Evolutionary conservation across 2,113 vertebrate genomes (phyloP), one percentile per base, ranked within the genome.

Genomic region (Crypturellus undulatus): DNA sequence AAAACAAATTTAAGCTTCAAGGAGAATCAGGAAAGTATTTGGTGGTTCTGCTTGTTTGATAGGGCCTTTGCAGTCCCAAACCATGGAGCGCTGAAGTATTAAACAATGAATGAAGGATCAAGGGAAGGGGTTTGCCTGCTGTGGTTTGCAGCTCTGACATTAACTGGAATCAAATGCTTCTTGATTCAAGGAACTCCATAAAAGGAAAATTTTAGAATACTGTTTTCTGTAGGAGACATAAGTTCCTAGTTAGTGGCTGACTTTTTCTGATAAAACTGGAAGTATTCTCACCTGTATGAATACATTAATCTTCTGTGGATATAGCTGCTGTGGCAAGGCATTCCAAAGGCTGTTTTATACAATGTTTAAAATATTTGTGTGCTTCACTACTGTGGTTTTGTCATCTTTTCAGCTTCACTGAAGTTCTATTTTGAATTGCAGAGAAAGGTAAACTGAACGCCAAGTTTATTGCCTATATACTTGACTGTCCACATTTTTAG

Each of bases 361-460:
- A 51, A 26, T 4, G 3, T 49, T 87, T 71, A 60, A 93, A 90
- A 34, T 87, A 58, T 7, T 94, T 83, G 56, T 68, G 1, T 11
- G 92, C 88, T 69, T 83, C 49, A 49, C 8, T 85, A 51, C 51
- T 86, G 32, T 75, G 42, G 63, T 67, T 89, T 91, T 87, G 47
- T 83, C 38, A 68, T 90, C 68, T 89, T 91, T 91, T 83, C 76
- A 87, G 51, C 60, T 71, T 91, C 56, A 51, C 64, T 90, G 75
- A 71, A 73, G 43, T 94, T 90, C 72, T 67, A 0, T 67, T 95
- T 85, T 80, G 72, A 92, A 94, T 92, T 94, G 47, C 84, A 72
- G 63, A 92, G 87, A 67, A 72, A 54, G 51, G 45, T 91, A 90
- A 92, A 64, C 49, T 84, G 72, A 87, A 19, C 52, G 83, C 64